phyloP scores from a whole-genome alignment of 2,888 invertebrate genomes.

The Aphrophora alni region DNA sequence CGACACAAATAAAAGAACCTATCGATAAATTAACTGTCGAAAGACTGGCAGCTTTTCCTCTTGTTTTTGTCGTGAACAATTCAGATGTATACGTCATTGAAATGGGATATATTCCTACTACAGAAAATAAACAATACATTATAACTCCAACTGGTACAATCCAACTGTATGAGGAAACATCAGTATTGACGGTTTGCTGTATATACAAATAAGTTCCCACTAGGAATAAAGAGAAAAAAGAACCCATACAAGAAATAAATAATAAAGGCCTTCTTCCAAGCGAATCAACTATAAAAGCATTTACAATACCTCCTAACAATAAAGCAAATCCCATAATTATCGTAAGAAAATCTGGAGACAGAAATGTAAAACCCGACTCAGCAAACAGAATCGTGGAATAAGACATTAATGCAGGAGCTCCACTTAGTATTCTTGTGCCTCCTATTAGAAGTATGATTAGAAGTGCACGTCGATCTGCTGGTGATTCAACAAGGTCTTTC shows the following conservation, averaged over 20 bases:
- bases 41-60: constrained; percentile 11
- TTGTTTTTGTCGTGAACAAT: constrained; percentile 29
- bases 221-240: neutral
- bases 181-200: neutral
- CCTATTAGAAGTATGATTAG: constrained; percentile 22
- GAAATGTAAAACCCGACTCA: neutral
- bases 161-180: neutral
- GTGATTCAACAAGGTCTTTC: constrained; percentile 24
- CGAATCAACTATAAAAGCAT: neutral
- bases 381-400: constrained; percentile 30
- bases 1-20: constrained; percentile 4
- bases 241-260: constrained; percentile 13
- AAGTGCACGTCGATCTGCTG: constrained; percentile 34
- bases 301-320: neutral
- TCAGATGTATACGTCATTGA: constrained; percentile 27
- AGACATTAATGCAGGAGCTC: constrained; percentile 17
- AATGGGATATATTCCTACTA: constrained; percentile 23
- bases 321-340: constrained; percentile 26
- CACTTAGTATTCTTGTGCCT: constrained; percentile 15
- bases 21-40: constrained; percentile 10
- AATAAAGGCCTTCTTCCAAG: constrained; percentile 13
- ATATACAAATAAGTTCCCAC: constrained; percentile 6
- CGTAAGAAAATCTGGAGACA: constrained; percentile 22
- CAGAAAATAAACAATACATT: constrained; percentile 22
- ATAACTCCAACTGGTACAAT: constrained; percentile 13